Evolutionary conservation across 2,888 invertebrate genomes (phyloP).

Genomic region (Drosophila meridiana): DNA sequence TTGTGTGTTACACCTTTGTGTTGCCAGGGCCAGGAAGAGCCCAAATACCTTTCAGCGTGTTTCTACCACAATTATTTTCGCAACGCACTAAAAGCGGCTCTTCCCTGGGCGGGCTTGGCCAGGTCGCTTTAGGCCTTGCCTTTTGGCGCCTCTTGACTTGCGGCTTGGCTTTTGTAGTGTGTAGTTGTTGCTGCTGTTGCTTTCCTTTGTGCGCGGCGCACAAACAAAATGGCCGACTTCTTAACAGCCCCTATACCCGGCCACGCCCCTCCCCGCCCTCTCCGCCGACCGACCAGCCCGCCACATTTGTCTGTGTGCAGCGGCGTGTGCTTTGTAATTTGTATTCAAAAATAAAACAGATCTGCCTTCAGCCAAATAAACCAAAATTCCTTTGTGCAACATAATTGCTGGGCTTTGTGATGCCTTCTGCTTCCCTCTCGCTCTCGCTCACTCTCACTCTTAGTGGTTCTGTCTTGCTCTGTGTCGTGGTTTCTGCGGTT

Average conservation of each 20-base stretch:
- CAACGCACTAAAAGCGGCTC: constrained; percentile 72
- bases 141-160: constrained; percentile 48
- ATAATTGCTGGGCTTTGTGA: constrained; percentile 63
- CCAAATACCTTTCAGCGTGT: constrained; percentile 57
- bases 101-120: constrained; percentile 15
- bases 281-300: not conserved
- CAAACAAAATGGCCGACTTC: constrained; percentile 74
- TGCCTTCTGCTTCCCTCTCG: constrained; percentile 3
- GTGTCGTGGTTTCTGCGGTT: constrained; percentile 31
- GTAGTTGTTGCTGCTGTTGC: constrained; percentile 57
- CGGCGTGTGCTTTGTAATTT: constrained; percentile 71
- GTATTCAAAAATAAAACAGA: constrained; percentile 68
- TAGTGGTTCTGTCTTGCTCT: not conserved
- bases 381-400: constrained; percentile 67
- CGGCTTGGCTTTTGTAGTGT: constrained; percentile 16
- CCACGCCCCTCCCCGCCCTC: not conserved
- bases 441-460: not conserved
- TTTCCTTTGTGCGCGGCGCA: constrained; percentile 64
- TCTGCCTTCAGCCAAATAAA: constrained; percentile 58
- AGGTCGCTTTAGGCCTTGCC: constrained; percentile 63
- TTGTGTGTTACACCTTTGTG: constrained; percentile 69
- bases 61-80: constrained; percentile 76
- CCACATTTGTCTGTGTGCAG: constrained; percentile 33
- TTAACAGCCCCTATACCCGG: constrained; percentile 40
- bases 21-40: constrained; percentile 18